Conservation (phyloP, 2,888 invertebrate species). For the Xanthorhoe spadicearia region DNA sequence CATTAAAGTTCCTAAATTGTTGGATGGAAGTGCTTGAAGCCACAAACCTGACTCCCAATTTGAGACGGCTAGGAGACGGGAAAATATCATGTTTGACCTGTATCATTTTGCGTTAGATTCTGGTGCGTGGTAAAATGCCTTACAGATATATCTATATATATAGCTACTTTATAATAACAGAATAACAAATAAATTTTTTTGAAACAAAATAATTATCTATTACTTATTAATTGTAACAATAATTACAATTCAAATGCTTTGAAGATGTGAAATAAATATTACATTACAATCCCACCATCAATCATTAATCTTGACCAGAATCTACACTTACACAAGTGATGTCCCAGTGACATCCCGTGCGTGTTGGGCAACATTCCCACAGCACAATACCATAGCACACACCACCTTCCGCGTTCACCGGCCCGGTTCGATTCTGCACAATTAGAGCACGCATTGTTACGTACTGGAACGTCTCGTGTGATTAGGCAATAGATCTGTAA, state of each 20-base stretch:
- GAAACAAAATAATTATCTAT: too few relatives aligned
- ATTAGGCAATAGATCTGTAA: slow-evolving; percentile 20
- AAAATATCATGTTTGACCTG: neutral
- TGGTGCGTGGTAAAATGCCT: slow-evolving; percentile 8
- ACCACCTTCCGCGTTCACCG: slow-evolving; percentile 37
- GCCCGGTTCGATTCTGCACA: slow-evolving; percentile 42
- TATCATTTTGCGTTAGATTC: neutral
- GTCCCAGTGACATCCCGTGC: slow-evolving; percentile 7
- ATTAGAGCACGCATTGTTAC: slow-evolving; percentile 41
- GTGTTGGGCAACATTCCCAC: slow-evolving; percentile 34
- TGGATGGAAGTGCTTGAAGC: too few relatives aligned
- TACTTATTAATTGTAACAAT: too few relatives aligned
- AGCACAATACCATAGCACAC: slow-evolving; percentile 29
- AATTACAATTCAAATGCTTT: too few relatives aligned
- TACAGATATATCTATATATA: slow-evolving; percentile 20
- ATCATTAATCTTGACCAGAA: neutral
- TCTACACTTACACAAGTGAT: neutral
- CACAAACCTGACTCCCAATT: too few relatives aligned
- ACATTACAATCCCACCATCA: neutral
- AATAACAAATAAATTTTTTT: too few relatives aligned
- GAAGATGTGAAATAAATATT: too few relatives aligned
- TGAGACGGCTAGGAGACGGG: too few relatives aligned
- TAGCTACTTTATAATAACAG: too few relatives aligned
- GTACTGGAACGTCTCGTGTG: slow-evolving; percentile 23
- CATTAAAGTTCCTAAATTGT: too few relatives aligned